phyloP scores from a whole-genome alignment of 2,797 vertebrate genomes.

The Presbytis comata region DNA sequence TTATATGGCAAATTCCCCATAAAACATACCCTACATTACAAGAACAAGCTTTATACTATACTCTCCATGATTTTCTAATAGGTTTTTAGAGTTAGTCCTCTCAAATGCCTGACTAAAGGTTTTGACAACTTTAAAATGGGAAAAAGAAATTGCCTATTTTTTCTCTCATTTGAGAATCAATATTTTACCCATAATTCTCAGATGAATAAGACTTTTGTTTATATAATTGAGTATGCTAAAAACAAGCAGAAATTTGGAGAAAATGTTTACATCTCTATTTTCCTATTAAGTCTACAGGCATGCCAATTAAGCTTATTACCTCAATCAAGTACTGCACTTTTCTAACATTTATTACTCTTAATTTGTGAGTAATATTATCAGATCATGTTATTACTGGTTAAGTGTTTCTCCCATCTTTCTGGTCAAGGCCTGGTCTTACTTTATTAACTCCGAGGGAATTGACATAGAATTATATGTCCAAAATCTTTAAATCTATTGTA shows the following conservation, averaged over 20 bases:
- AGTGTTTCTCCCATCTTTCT: background rate
- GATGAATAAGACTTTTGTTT: conserved; percentile 33
- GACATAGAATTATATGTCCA: background rate
- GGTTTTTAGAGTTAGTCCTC: background rate
- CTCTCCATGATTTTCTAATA: background rate
- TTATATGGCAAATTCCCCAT: conserved; percentile 37
- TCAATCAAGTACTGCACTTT: background rate
- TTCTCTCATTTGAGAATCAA: background rate
- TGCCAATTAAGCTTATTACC: background rate
- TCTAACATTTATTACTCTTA: background rate
- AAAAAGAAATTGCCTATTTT: background rate
- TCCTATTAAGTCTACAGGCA: background rate
- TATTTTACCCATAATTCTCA: background rate
- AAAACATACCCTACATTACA: background rate
- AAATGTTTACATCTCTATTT: background rate
- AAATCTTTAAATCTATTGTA: background rate
- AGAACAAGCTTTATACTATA: background rate
- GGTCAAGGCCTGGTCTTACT: background rate
- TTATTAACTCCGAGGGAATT: background rate
- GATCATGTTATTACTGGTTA: background rate
- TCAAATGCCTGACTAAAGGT: background rate
- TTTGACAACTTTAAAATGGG: background rate
- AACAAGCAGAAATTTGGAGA: background rate
- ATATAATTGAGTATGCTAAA: background rate
- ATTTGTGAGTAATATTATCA: background rate